A percentile compares a stretch with the other conserved stretches of the same genome.
Evolutionary conservation across 2,888 invertebrate species (phyloP).

Genomic region (Phytoseiulus persimilis): DNA sequence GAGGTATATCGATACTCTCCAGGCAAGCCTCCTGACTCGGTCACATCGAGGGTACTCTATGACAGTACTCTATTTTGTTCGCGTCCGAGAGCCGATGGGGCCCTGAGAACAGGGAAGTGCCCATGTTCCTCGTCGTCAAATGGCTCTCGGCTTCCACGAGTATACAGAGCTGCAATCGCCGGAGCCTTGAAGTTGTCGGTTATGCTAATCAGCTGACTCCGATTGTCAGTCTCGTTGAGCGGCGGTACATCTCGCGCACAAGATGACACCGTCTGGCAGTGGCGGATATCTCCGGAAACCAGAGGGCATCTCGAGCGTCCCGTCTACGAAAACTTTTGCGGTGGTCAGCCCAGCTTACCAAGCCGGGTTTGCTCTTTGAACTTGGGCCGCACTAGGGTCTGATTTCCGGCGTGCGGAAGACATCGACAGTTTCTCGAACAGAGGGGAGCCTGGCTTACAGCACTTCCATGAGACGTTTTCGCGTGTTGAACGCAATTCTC

Average conservation of each 20-base stretch:
- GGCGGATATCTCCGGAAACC: neutral
- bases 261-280: neutral
- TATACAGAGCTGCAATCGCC: neutral
- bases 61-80: neutral
- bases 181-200: neutral
- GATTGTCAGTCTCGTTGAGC: neutral
- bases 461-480: too few relatives aligned
- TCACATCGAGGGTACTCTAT: slow-evolving; percentile 5
- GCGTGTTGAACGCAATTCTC: too few relatives aligned
- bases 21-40: neutral
- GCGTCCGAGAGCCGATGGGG: neutral
- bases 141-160: neutral
- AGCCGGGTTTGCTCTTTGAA: too few relatives aligned
- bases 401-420: too few relatives aligned
- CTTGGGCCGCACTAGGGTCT: too few relatives aligned
- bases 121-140: neutral
- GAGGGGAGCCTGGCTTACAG: too few relatives aligned
- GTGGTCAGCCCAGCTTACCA: too few relatives aligned
- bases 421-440: too few relatives aligned
- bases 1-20: neutral
- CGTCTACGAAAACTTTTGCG: too few relatives aligned
- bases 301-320: neutral
- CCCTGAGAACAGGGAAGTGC: slow-evolving; percentile 5
- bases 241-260: neutral
- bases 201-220: neutral